phyloP scores from a whole-genome alignment of 2,888 invertebrate genomes.

The Dicranocentrus wangi region DNA sequence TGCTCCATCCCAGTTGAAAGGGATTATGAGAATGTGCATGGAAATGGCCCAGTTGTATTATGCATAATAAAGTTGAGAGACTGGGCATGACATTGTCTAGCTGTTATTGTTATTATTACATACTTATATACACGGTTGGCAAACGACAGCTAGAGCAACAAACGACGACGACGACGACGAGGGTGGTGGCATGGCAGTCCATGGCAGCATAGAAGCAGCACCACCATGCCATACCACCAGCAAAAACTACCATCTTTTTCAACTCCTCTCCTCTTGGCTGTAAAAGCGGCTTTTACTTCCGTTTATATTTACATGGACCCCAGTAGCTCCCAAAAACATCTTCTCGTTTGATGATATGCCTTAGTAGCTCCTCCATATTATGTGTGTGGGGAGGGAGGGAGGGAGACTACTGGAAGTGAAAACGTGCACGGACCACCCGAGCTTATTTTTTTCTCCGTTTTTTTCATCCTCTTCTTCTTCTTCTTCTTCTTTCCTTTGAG shows the following conservation, averaged over 20 bases:
- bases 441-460: no score
- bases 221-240: no score
- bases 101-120: slow-evolving; percentile 53
- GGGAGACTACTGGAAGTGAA: slow-evolving; percentile 2
- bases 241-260: no score
- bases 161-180: slow-evolving; percentile 27
- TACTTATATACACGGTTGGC: slow-evolving; percentile 38
- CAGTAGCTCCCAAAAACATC: not conserved
- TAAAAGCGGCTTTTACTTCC: slow-evolving; percentile 55
- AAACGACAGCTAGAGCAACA: slow-evolving; percentile 30
- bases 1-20: not conserved
- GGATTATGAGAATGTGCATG: slow-evolving; percentile 61
- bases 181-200: slow-evolving; percentile 13
- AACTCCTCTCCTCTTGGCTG: slow-evolving; percentile 1
- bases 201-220: slow-evolving; percentile 1
- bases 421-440: slow-evolving; percentile 1
- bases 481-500: no score
- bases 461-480: no score
- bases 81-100: slow-evolving; percentile 56
- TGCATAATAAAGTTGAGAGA: slow-evolving; percentile 52
- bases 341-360: not conserved
- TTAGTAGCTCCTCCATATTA: no score
- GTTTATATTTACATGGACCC: slow-evolving; percentile 42
- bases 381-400: not conserved
- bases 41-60: slow-evolving; percentile 46